These are phyloP conservation scores for Limnephilus auricula DNA, from an alignment of 2,888 invertebrate species.

Conservation along the genomic window DNA sequence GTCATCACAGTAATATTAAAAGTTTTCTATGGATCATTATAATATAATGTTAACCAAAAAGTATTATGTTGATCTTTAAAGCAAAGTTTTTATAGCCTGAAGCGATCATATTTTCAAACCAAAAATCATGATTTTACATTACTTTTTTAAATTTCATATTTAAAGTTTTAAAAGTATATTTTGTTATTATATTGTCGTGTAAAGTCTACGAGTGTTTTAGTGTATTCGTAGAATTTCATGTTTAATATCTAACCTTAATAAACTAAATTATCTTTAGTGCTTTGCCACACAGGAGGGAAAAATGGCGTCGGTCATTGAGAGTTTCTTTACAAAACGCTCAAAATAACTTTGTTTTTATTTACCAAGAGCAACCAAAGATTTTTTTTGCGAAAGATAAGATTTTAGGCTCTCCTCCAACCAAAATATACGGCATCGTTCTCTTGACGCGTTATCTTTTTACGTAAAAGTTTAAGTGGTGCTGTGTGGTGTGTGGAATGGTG, in stretches of 20 bases:
- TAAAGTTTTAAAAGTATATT: too few species aligned
- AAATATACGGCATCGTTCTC: neutral
- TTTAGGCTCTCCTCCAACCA: neutral
- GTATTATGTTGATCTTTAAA: too few species aligned
- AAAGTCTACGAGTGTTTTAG: too few species aligned
- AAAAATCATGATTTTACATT: too few species aligned
- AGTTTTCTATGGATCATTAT: too few species aligned
- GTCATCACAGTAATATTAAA: too few species aligned
- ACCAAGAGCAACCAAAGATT: neutral
- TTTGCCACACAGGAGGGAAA: neutral
- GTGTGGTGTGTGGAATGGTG: neutral
- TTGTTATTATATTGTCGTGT: too few species aligned
- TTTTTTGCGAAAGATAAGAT: neutral
- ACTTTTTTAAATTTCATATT: too few species aligned
- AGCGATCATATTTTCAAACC: too few species aligned
- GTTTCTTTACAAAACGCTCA: neutral
- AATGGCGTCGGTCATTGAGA: neutral
- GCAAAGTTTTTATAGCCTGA: too few species aligned
- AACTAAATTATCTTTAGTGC: neutral
- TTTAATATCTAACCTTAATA: neutral
- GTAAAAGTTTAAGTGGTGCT: conserved; percentile 29
- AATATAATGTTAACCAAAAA: too few species aligned
- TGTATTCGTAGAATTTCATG: neutral
- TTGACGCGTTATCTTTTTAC: conserved; percentile 9
- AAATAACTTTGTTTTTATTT: neutral